These are phyloP conservation scores for Phyto melanocephala DNA, from an alignment of 2,888 invertebrate genomes.

Conservation along the genomic window DNA sequence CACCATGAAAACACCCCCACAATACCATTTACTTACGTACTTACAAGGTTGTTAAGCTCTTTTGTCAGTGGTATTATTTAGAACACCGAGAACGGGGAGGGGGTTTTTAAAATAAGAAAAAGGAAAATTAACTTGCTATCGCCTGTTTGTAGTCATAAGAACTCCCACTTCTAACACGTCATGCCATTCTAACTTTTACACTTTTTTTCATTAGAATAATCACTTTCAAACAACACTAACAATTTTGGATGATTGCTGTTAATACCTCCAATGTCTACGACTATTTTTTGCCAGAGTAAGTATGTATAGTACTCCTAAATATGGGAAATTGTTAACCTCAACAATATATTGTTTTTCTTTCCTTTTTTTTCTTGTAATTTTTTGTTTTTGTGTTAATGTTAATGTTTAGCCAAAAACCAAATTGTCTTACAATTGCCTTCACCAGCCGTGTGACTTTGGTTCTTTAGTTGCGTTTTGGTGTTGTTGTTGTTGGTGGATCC, in stretches of 20 bases:
- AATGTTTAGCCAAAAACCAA: conserved; percentile 43
- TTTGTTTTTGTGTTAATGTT: conserved; percentile 7
- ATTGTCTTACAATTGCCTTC: conserved; percentile 45
- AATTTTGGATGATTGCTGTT: conserved; percentile 57
- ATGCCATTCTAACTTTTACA: conserved; percentile 30
- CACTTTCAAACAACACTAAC: conserved; percentile 52
- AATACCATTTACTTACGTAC: background rate
- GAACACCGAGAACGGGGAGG: background rate
- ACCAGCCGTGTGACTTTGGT: conserved; percentile 11
- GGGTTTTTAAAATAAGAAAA: background rate
- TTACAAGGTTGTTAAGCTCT: conserved; percentile 32
- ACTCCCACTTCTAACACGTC: conserved; percentile 66
- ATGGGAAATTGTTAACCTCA: background rate
- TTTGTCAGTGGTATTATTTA: conserved; percentile 20
- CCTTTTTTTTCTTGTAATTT: conserved; percentile 15
- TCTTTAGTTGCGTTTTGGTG: conserved; percentile 38
- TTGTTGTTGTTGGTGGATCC: conserved; percentile 55
- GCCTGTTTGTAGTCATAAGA: conserved; percentile 59
- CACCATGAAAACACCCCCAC: background rate
- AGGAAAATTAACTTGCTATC: conserved; percentile 75
- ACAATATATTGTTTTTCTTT: background rate
- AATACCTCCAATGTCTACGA: conserved; percentile 29
- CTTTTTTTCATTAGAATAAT: conserved; percentile 51
- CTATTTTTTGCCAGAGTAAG: no score
- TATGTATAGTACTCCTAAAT: background rate